Evolutionary conservation across 1,140 invertebrate genomes (phyloP), one percentile per base, ranked within the genome.

Genomic region (Reticulitermes speratus): DNA sequence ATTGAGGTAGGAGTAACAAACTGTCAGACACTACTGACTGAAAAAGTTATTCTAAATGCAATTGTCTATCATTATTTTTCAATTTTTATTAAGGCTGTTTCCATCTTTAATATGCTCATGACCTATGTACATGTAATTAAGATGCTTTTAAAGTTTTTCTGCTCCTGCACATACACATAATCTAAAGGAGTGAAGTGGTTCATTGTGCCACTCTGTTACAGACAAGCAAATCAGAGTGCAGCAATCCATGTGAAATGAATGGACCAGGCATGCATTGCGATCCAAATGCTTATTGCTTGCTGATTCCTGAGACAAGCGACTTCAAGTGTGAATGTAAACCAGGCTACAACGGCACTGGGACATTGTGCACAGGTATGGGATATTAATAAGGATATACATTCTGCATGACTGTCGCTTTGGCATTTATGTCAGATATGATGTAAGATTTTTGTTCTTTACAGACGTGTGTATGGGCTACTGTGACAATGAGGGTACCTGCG

Each of bases 301-400:
- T 98, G 83, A 95, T 97, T 65, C 93, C 94, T 0, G 96, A 98
- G 89, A 97, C 96, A 1, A 96, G 95, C 87, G 96, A 97, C 88
- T 98, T 97, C 91, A 95, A 95, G 88, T 99, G 98, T 89, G 96
- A 97, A 89, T 99, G 98, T 91, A 98, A 98, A 89, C 96, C 96
- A 3, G 98, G 97, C 3, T 99, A 97, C 92, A 97, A 98, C 90
- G 97, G 97, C 89, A 96, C 96, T 44, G 97, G 96, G 87, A 94
- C 95, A 91, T 91, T 93, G 65, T 98, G 96, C 90, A 93, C 91
- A 52, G 93, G 94, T 94, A 91, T 91, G 90, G 16, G 3, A 25
- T 44, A 11, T 16, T 30, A 75, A 75, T 8, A 12, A 23, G 21
- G 16, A 14, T 12, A 30, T 30, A 25, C 7, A 30, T 25, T 75